Base-by-base conservation (phyloP, 1,140 invertebrate genomes). In the Drosophila pallidifrons region DNA sequence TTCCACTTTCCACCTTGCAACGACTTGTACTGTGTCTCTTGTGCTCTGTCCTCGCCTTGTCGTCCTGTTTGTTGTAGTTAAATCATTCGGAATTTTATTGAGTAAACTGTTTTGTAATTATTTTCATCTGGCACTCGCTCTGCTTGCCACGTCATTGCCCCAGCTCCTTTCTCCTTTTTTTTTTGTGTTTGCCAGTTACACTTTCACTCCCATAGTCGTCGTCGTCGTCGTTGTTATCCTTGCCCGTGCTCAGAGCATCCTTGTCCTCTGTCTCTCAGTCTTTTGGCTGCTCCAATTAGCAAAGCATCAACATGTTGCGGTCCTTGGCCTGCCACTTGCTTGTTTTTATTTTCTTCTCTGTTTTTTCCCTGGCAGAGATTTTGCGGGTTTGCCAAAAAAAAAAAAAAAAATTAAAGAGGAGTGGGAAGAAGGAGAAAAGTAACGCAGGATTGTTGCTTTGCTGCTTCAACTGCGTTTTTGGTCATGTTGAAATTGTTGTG, bases 31-130 rank as follows among this genome's bases (percentile, higher is more conserved):
- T 52, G 13, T 30, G 46, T 60, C 47, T 46, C 28, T 13, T 41
- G 60, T 69, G 64, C 59, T 51, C 66, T 60, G 32, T 54, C 59
- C 52, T 68, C 45, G 63, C 65, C 55, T 61, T 51, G 61, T 61
- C 70, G 61, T 61, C 70, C 61, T n/a, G 71, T 46, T 80, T 70
- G 52, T 79, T 81, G 74, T 77, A 86, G 78, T 85, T 86, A 86
- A 86, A 86, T 86, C 82, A 86, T 76, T 86, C 61, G 79, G 79
- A 82, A 88, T 88, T 82, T 86, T 82, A 86, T 86, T 82, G 83
- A 82, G 83, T 88, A 86, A 87, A 87, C 80, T 88, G 82, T 75
- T 87, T 88, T 83, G 72, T 80, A 87, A 87, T 87, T 87, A 87
- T 87, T 87, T 88, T 82, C 82, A 80, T 77, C 82, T 65, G 58